phyloP scores from a whole-genome alignment of 2,113 vertebrate species.

The Engystomops pustulosus region DNA sequence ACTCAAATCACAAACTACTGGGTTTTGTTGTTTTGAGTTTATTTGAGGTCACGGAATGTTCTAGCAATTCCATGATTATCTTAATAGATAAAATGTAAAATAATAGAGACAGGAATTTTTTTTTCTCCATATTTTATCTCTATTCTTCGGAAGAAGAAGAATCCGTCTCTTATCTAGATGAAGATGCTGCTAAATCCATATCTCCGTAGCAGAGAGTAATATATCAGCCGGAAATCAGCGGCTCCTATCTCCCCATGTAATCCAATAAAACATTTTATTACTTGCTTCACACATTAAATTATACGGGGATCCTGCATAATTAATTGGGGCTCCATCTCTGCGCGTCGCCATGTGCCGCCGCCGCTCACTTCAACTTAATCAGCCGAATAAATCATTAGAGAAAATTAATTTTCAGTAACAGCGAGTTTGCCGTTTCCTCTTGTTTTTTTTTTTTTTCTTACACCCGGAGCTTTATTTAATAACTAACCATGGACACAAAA shows the following conservation, averaged over 20 bases:
- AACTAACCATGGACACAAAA: background rate
- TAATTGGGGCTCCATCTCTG: constrained; percentile 18
- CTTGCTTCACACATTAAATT: constrained; percentile 44
- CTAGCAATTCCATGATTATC: no score
- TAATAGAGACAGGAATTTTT: no score
- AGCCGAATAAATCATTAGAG: constrained; percentile 20
- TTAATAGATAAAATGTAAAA: no score
- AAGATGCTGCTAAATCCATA: background rate
- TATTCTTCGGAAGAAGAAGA: background rate
- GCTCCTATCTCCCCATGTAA: constrained; percentile 38
- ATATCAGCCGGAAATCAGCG: constrained; percentile 35
- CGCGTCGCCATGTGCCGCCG: background rate
- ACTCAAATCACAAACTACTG: no score
- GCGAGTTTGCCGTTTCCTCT: background rate
- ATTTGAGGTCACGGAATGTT: background rate
- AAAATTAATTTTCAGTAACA: constrained; percentile 32
- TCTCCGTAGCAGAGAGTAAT: constrained; percentile 17
- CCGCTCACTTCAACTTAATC: constrained; percentile 31
- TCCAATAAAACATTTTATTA: constrained; percentile 49
- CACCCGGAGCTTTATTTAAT: background rate
- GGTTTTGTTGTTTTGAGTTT: no score
- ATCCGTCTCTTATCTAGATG: constrained; percentile 27
- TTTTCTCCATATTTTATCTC: background rate
- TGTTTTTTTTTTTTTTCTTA: no score
- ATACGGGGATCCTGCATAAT: constrained; percentile 41